Percentiles rank a stretch among this genome's conserved stretches.
These are phyloP conservation scores for Phortica magna DNA, from an alignment of 2,888 invertebrate species.

Conservation along the genomic window DNA sequence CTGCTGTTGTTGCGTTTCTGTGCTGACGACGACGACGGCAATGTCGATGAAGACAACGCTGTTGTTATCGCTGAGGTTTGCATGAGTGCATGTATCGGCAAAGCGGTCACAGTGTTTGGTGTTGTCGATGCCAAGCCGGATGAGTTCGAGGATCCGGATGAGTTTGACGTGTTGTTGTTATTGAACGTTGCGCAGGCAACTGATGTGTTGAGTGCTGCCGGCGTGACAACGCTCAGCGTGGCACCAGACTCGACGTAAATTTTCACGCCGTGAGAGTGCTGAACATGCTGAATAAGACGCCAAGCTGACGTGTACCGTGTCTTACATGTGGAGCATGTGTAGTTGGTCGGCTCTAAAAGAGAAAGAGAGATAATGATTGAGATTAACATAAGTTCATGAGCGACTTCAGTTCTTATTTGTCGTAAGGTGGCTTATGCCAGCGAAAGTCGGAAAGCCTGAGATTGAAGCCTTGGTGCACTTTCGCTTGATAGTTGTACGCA, in stretches of 20 bases:
- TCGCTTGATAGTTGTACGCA: no score
- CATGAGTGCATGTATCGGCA: constrained; percentile 37
- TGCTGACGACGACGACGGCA: constrained; percentile 56
- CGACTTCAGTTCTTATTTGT: no score
- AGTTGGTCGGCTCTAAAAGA: constrained; percentile 92
- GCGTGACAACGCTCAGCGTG: constrained; percentile 71
- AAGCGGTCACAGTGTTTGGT: constrained; percentile 67
- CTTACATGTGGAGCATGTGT: constrained; percentile 96
- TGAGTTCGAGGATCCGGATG: constrained; percentile 87
- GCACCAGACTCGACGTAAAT: constrained; percentile 87
- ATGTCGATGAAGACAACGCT: constrained; percentile 45
- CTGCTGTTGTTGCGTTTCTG: constrained; percentile 59
- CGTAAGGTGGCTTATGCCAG: no score
- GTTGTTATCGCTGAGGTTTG: constrained; percentile 42
- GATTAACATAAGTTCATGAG: background rate
- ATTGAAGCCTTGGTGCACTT: no score
- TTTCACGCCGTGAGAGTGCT: constrained; percentile 94
- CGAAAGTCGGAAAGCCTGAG: no score
- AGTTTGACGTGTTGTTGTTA: constrained; percentile 89
- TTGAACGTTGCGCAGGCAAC: constrained; percentile 45
- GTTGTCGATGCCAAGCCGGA: constrained; percentile 64
- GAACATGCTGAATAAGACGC: constrained; percentile 96
- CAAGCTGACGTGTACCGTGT: constrained; percentile 95
- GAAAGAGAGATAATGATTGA: background rate
- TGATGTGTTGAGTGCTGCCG: constrained; percentile 58